phyloP scores from a whole-genome alignment of 2,113 vertebrate genomes.

The Cynopterus brachyotis region DNA sequence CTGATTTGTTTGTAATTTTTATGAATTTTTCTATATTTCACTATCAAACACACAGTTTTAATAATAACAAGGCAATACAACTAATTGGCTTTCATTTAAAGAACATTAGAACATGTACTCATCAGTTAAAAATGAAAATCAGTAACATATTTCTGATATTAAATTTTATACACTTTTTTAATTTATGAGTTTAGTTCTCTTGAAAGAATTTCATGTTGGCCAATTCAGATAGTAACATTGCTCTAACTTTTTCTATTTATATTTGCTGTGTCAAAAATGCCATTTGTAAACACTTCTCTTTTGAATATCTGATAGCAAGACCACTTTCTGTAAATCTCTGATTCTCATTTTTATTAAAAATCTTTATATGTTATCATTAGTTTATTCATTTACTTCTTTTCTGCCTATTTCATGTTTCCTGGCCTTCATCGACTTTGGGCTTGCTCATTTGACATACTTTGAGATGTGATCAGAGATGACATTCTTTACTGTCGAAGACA shows the following conservation, averaged over 20 bases:
- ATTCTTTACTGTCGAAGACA: neutral
- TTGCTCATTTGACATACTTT: neutral
- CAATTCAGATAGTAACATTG: neutral
- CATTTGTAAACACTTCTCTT: neutral
- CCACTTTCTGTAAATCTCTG: neutral
- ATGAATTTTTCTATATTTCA: neutral
- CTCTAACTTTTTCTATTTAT: neutral
- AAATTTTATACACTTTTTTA: constrained; percentile 26
- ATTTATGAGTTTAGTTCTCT: neutral
- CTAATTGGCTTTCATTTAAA: constrained; percentile 49
- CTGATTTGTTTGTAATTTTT: neutral
- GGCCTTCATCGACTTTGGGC: neutral
- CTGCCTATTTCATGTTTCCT: neutral
- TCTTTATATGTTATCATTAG: neutral
- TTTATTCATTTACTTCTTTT: neutral
- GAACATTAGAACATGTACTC: neutral
- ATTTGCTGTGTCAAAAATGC: neutral
- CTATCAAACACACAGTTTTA: constrained; percentile 53
- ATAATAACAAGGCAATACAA: constrained; percentile 1
- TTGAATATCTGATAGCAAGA: neutral
- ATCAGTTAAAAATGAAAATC: constrained; percentile 57
- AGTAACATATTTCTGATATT: constrained; percentile 51
- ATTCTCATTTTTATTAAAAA: neutral
- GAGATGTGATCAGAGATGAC: neutral
- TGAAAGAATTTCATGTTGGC: neutral